Evolutionary conservation across 2,113 vertebrate species (phyloP).

Genomic region (Anguilla rostrata): DNA sequence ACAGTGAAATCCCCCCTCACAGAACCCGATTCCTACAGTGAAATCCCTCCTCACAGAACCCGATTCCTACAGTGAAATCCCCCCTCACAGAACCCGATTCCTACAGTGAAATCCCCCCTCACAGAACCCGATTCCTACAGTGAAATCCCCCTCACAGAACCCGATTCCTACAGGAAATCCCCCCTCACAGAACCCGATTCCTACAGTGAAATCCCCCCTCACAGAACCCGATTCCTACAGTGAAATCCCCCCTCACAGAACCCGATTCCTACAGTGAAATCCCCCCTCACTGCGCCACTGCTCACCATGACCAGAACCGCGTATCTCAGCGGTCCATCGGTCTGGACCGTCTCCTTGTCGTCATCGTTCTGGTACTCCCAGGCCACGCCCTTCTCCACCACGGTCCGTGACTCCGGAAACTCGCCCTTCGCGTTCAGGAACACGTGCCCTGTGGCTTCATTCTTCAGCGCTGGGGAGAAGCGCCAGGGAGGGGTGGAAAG

Average conservation of each 20-base stretch:
- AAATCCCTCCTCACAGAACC: no score
- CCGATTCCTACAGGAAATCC: no score
- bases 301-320: constrained; percentile 84
- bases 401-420: constrained; percentile 76
- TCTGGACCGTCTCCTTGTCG: constrained; percentile 86
- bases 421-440: constrained; percentile 86
- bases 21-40: no score
- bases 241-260: background rate
- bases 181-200: no score
- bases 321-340: constrained; percentile 83
- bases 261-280: background rate
- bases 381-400: constrained; percentile 90
- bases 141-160: no score
- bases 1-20: no score
- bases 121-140: no score
- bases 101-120: no score
- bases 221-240: no score
- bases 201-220: no score
- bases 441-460: constrained; percentile 83
- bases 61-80: no score
- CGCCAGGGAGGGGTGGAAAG: background rate
- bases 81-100: no score
- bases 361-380: constrained; percentile 94
- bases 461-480: constrained; percentile 83
- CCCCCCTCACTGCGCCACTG: background rate